phyloP scores from a whole-genome alignment of 2,113 vertebrate species.

The Poecilia latipinna region DNA sequence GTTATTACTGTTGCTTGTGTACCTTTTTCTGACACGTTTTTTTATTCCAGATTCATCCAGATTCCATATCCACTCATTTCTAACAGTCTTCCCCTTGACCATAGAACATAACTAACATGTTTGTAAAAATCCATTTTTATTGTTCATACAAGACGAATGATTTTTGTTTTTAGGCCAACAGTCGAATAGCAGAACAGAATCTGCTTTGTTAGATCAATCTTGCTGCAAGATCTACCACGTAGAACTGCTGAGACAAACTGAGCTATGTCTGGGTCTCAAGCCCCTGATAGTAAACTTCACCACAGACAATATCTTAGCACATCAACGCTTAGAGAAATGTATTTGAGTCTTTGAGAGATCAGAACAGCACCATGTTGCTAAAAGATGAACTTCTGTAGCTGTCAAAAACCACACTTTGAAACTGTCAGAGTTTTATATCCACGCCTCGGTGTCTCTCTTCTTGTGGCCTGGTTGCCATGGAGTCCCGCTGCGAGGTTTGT shows the following conservation, averaged over 20 bases:
- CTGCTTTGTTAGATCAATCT: background rate
- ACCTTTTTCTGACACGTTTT: background rate
- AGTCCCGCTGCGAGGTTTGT: background rate
- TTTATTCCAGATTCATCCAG: background rate
- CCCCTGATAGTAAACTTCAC: background rate
- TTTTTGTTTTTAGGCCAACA: background rate
- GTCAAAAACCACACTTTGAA: background rate
- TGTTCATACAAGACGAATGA: background rate
- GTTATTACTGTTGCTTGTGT: background rate
- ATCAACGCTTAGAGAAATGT: background rate
- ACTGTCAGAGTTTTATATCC: background rate
- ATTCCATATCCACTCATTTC: background rate
- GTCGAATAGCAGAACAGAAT: background rate
- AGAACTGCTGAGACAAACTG: slow-evolving; percentile 5
- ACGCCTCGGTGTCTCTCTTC: background rate
- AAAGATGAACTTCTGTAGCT: background rate
- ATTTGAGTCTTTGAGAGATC: background rate
- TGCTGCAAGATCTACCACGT: background rate
- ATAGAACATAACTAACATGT: background rate
- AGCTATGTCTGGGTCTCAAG: background rate
- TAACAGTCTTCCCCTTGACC: background rate
- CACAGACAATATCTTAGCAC: background rate
- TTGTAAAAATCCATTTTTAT: background rate
- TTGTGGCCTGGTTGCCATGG: slow-evolving; percentile 2
- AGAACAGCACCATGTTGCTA: background rate